phyloP scores from a whole-genome alignment of 2,797 vertebrate genomes.

The Rachycentron canadum region DNA sequence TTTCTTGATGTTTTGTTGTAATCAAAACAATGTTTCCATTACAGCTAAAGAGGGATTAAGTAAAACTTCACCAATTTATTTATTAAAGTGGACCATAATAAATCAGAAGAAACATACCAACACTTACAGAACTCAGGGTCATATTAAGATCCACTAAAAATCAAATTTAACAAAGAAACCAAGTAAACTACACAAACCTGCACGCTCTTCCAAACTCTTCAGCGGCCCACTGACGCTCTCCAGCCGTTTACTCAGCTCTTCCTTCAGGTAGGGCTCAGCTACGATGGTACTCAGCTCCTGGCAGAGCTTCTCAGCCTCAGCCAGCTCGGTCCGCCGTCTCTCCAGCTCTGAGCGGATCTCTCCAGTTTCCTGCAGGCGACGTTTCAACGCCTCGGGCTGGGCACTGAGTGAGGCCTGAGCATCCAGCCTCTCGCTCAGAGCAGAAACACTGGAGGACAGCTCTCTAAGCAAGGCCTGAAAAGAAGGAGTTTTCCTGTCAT shows the following conservation, averaged over 20 bases:
- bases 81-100: slow-evolving; percentile 12
- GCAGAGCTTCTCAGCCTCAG: slow-evolving; percentile 90
- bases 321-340: slow-evolving; percentile 87
- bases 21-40: slow-evolving; percentile 28
- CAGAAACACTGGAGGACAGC: slow-evolving; percentile 89
- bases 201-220: slow-evolving; percentile 93
- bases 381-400: slow-evolving; percentile 93
- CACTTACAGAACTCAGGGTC: neutral
- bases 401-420: slow-evolving; percentile 91
- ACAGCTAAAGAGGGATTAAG: slow-evolving; percentile 21
- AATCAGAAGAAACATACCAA: neutral
- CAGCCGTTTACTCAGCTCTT: slow-evolving; percentile 95
- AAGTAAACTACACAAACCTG: slow-evolving; percentile 84
- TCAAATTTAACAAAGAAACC: neutral
- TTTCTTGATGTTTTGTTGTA: slow-evolving; percentile 11
- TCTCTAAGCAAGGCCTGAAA: slow-evolving; percentile 86
- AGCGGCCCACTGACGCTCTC: slow-evolving; percentile 92
- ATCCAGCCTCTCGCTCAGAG: slow-evolving; percentile 89
- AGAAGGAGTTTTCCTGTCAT: neutral
- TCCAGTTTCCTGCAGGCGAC: slow-evolving; percentile 94
- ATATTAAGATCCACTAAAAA: neutral
- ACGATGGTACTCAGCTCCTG: slow-evolving; percentile 92
- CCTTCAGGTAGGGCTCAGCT: slow-evolving; percentile 95
- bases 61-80: neutral
- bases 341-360: slow-evolving; percentile 95